Conservation (phyloP, 2,797 vertebrate genomes). For the Taeniopygia guttata region DNA sequence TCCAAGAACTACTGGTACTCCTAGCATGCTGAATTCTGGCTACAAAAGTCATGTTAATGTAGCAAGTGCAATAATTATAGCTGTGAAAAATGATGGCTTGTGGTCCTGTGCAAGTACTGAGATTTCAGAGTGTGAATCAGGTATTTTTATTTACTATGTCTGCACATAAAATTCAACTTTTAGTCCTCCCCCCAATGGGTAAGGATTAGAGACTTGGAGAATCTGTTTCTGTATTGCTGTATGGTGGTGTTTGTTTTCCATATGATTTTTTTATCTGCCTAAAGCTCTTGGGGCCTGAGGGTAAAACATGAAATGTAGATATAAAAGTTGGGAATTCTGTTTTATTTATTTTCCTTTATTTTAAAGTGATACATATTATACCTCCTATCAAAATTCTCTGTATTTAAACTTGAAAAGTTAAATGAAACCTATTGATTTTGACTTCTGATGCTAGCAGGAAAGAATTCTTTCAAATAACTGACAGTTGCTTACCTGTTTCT, state of each 20-base stretch:
- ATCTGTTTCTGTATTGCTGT: neutral
- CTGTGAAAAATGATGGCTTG: neutral
- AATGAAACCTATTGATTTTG: neutral
- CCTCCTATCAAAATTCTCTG: neutral
- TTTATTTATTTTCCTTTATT: neutral
- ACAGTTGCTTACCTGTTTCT: neutral
- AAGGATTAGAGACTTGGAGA: neutral
- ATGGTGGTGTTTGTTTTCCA: neutral
- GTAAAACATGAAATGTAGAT: neutral
- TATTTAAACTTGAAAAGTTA: neutral
- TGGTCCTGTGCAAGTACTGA: neutral
- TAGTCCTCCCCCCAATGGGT: neutral
- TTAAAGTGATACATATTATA: neutral
- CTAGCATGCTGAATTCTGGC: neutral
- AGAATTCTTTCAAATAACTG: neutral
- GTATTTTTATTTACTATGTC: neutral
- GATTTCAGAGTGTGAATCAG: neutral
- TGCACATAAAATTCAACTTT: neutral
- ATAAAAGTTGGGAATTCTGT: neutral
- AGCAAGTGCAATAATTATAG: neutral
- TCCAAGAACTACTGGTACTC: neutral
- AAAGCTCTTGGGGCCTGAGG: neutral
- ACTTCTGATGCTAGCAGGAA: neutral
- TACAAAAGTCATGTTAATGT: neutral
- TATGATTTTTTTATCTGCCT: neutral